A percentile compares a stretch with the other conserved stretches of the same genome.
Evolutionary conservation across 2,888 invertebrate genomes (phyloP).

Genomic region (Dyspetes luteomarginatus): DNA sequence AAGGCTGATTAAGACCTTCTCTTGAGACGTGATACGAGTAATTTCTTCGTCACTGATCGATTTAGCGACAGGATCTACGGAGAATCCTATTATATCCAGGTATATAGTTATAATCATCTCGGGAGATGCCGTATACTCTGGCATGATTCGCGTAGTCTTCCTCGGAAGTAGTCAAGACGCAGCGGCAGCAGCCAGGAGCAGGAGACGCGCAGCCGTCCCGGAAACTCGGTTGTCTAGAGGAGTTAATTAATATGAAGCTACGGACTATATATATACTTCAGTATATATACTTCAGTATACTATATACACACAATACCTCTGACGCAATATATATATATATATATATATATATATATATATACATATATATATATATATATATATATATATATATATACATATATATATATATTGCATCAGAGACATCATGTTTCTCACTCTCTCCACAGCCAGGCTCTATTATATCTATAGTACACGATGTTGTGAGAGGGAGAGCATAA

Average conservation of each 20-base stretch:
- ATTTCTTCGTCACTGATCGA: conserved; percentile 57
- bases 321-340: conserved; percentile 18
- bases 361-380: conserved; percentile 27
- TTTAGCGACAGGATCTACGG: conserved; percentile 47
- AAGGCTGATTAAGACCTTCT: conserved; percentile 6
- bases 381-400: conserved; percentile 5
- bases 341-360: neutral
- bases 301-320: conserved; percentile 31
- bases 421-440: conserved; percentile 18
- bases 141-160: conserved; percentile 46
- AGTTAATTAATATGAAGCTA: conserved; percentile 62
- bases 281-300: neutral
- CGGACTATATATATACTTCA: conserved; percentile 28
- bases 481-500: conserved; percentile 24
- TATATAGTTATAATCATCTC: conserved; percentile 42
- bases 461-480: conserved; percentile 48
- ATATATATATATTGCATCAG: conserved; percentile 34
- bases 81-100: conserved; percentile 51
- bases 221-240: conserved; percentile 60
- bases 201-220: conserved; percentile 55
- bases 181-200: conserved; percentile 48
- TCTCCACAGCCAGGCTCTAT: conserved; percentile 34
- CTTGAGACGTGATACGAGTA: conserved; percentile 37
- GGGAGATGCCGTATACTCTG: conserved; percentile 3
- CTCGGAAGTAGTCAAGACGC: conserved; percentile 58